These are phyloP conservation scores for Chaetophractus vellerosus DNA, from an alignment of 2,797 vertebrate species.

Conservation along the genomic window DNA sequence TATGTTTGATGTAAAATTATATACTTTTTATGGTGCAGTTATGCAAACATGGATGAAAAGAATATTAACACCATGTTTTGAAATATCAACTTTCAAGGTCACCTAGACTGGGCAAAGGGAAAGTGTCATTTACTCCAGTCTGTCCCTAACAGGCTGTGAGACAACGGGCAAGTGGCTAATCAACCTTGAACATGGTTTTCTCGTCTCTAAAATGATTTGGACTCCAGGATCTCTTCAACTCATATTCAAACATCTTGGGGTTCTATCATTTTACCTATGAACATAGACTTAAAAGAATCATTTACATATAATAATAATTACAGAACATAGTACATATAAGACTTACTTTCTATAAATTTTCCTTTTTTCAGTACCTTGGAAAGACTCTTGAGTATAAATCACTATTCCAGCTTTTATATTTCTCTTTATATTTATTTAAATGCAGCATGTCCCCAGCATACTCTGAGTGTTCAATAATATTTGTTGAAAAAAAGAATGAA, in stretches of 20 bases:
- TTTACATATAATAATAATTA: too few species aligned
- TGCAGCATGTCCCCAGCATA: background rate
- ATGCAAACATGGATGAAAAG: slow-evolving; percentile 3
- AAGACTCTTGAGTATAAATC: background rate
- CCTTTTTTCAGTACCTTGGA: background rate
- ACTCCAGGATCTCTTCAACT: background rate
- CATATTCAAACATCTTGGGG: background rate
- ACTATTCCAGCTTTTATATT: background rate
- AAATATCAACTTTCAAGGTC: background rate
- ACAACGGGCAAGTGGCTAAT: background rate
- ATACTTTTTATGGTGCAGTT: background rate
- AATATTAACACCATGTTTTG: background rate
- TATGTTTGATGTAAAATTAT: slow-evolving; percentile 36
- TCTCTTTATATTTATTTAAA: background rate
- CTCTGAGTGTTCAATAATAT: background rate
- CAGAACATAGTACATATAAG: too few species aligned
- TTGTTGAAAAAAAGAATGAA: too few species aligned
- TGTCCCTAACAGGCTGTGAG: background rate
- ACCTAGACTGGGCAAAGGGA: background rate
- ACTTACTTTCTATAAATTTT: background rate
- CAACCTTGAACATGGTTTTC: background rate
- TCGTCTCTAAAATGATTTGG: background rate
- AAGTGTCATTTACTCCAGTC: background rate
- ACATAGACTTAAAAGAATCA: background rate
- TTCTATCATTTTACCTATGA: background rate